Percentiles rank a stretch among this genome's conserved stretches.
phyloP scores from a whole-genome alignment of 2,888 invertebrate species.

The Desoria tigrina region DNA sequence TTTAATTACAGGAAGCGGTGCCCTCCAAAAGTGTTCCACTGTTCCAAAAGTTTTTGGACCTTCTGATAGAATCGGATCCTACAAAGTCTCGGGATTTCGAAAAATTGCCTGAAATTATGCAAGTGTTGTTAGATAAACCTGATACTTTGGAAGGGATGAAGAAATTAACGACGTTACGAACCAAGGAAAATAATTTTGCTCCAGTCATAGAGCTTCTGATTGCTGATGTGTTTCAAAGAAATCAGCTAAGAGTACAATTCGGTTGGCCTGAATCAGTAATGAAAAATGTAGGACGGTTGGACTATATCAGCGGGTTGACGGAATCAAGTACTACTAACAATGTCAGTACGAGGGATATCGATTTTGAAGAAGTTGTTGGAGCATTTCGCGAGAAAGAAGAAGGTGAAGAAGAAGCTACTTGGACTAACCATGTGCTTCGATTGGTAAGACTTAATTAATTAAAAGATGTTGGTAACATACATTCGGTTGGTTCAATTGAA shows the following conservation, averaged over 20 bases:
- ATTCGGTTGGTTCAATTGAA: not conserved
- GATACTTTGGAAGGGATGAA: slow-evolving; percentile 39
- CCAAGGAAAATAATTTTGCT: slow-evolving; percentile 38
- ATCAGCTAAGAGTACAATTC: slow-evolving; percentile 41
- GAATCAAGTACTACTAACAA: not conserved
- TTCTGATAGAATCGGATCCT: slow-evolving; percentile 20
- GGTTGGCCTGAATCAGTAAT: slow-evolving; percentile 46
- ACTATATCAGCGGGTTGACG: slow-evolving; percentile 44
- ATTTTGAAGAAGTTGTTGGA: slow-evolving; percentile 7
- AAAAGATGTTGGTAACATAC: not conserved
- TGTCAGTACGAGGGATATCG: not conserved
- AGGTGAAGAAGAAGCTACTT: slow-evolving; percentile 39
- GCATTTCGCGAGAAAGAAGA: no score
- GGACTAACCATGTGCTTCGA: slow-evolving; percentile 46
- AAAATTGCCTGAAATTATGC: slow-evolving; percentile 46
- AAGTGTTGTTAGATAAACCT: slow-evolving; percentile 45
- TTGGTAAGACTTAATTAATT: slow-evolving; percentile 34
- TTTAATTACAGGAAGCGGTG: not conserved
- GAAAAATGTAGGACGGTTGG: slow-evolving; percentile 40
- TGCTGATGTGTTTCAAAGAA: slow-evolving; percentile 48
- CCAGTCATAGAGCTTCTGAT: slow-evolving; percentile 49
- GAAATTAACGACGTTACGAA: slow-evolving; percentile 36
- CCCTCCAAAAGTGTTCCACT: not conserved
- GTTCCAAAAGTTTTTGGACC: slow-evolving; percentile 20
- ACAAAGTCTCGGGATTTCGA: slow-evolving; percentile 29